Base-by-base conservation (phyloP, 2,113 vertebrate species). In the Mirza zaza region DNA sequence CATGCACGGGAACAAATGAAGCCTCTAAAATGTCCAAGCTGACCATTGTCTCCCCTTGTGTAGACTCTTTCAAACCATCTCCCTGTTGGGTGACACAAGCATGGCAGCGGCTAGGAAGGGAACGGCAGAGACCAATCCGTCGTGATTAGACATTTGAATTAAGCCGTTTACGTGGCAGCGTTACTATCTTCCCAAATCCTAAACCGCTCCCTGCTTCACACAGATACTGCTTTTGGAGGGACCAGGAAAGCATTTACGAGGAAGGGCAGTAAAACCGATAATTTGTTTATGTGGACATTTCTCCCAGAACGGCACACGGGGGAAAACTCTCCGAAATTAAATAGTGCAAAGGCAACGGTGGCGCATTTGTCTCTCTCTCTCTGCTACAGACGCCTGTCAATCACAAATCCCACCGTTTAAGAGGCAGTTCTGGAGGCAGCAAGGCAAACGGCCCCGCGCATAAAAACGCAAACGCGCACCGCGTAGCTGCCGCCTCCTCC, bases 401-500 rank as follows among this genome's bases (percentile, higher is more conserved):
- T 68, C 77, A 68, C 82, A 87, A 18, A 83, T 15, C 0, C 0
- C 17, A 27, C 61, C 36, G 13, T 63, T 48, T 34, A 14, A 23
- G 61, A 25, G 42, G 32, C 50, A 21, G 17, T 29, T 36, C 73
- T 50, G 36, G n/a, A 65, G 21, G 21, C 25, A 27, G 18, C 1
- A 9, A 12, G n/a, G 32, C 23, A 20, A 2, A 5, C 0, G 17
- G 50, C 27, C n/a, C 2, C 1, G 0, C 4, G 55, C 83, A 25
- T 55, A 21, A 32, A 55, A n/a, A 3, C 0, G 57, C n/a, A 25
- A 29, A 59, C 39, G 6, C 10, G 39, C 32, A 2, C 14, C 36
- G 3, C 1, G 2, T 3, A 39, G 32, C 11, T 48, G 0, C 57
- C 0, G 45, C 20, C 3, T 0, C 29, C 32, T 36, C 70, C 5